Conservation (phyloP, 2,797 vertebrate genomes). For the Limnodromus scolopaceus region DNA sequence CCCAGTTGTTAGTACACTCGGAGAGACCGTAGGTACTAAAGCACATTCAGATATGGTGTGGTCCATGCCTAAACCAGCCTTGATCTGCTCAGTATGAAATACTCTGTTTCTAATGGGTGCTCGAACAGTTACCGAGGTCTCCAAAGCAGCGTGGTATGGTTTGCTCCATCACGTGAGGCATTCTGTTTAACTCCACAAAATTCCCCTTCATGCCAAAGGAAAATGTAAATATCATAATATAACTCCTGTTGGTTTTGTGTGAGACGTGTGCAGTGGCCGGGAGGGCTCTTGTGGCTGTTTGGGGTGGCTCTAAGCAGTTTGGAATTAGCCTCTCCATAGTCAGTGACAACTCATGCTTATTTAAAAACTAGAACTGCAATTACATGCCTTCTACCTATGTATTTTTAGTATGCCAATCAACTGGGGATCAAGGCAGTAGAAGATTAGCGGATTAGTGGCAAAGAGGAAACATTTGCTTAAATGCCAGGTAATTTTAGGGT, state of each 20-base stretch:
- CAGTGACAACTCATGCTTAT: background rate
- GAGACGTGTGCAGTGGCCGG: background rate
- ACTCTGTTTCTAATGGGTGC: background rate
- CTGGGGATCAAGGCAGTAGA: background rate
- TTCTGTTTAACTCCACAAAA: background rate
- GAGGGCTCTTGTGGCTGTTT: background rate
- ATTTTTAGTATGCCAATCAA: conserved; percentile 1
- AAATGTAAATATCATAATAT: background rate
- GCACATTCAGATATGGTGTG: accelerated
- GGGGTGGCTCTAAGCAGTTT: background rate
- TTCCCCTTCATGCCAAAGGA: background rate
- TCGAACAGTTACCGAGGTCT: background rate
- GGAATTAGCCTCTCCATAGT: background rate
- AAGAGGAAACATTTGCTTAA: conserved; percentile 25
- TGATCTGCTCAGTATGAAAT: background rate
- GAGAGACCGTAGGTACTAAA: accelerated
- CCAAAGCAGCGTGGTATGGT: background rate
- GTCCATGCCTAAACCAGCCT: background rate
- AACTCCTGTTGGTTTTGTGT: background rate
- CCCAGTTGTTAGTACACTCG: background rate
- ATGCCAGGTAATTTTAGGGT: background rate
- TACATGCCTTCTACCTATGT: background rate
- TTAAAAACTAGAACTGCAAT: background rate
- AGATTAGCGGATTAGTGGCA: background rate
- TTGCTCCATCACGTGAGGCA: background rate